Base-by-base conservation (phyloP, 2,888 invertebrate species). In the Lutraria lutraria region DNA sequence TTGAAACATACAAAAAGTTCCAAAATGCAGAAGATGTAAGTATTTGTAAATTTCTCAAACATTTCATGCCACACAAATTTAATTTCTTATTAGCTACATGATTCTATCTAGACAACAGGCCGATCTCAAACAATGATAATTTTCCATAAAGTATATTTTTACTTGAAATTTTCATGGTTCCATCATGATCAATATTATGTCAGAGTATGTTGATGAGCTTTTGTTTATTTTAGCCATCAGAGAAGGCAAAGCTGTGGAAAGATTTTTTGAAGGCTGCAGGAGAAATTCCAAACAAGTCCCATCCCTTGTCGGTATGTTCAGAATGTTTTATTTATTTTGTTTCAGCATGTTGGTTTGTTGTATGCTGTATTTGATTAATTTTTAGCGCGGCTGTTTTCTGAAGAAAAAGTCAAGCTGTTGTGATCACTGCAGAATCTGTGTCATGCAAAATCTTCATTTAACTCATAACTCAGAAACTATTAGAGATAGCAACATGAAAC, bases 211-310 rank as follows among this genome's bases (percentile, higher is more conserved):
- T 43, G 43, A 43, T 43, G 43, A 43, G 43, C 8, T 43, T 43
- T 31, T 79, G 16, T 85, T 43, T 68, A 53, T 79, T 85, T 82
- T 60, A 92, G 93, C 31, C 83, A 68, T 81, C 76, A 31, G 84
- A 76, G 21, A 90, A 89, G 80, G 85, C 83, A 21, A 84, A 83
- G 13, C 15, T 92, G 15, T 72, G 85, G 54, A 81, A 85, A 88
- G 43, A 91, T 54, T 90, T 93, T 56, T 79, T 91, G n/a, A 54
- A 81, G 34, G 90, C 90, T 79, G 92, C 91, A 12, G 82, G 87
- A 63, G 90, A 89, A 54, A 88, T 94, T 25, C 94, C 94, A 19
- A 94, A 94, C 84, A 89, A 43, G 52, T 88, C 89, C 19, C 92
- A 91, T 80, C 93, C 93, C 29, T 72, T 89, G 19, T 91, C 93